Conservation (phyloP, 1,140 invertebrate species). For the Coelopa frigida region DNA sequence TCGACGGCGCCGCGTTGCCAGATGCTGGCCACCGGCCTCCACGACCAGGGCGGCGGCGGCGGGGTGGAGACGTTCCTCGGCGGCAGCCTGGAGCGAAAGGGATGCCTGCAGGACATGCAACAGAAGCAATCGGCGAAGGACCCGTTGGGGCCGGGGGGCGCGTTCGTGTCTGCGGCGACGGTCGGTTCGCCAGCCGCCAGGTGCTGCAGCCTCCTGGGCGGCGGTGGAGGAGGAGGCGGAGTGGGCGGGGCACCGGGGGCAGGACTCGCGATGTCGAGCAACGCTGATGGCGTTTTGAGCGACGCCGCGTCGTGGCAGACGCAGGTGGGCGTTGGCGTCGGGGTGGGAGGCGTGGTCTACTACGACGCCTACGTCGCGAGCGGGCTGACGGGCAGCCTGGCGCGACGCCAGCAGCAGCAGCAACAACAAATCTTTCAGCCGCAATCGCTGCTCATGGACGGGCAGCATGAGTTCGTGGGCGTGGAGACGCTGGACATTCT, state of each 20-base stretch:
- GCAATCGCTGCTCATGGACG: constrained; percentile 17
- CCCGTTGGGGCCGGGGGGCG: neutral
- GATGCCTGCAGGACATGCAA: constrained; percentile 15
- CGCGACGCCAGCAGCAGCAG: constrained; percentile 20
- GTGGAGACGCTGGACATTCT: constrained; percentile 40
- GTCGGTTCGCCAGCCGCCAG: constrained; percentile 36
- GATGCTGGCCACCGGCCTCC: constrained; percentile 12
- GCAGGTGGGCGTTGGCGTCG: constrained; percentile 12
- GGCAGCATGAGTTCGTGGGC: constrained; percentile 28
- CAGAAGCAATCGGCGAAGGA: constrained; percentile 17
- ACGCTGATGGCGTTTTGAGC: neutral
- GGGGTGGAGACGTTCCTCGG: constrained; percentile 30
- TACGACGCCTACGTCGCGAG: constrained; percentile 27
- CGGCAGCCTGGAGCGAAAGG: constrained; percentile 9
- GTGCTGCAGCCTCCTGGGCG: constrained; percentile 24
- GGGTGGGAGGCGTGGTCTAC: constrained; percentile 19
- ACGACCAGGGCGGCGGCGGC: constrained; percentile 16
- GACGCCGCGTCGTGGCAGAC: too few species aligned
- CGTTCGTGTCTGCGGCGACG: constrained; percentile 15
- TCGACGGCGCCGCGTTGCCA: constrained; percentile 39
- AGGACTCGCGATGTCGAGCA: neutral
- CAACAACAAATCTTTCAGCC: constrained; percentile 21
- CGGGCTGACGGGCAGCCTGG: constrained; percentile 29
- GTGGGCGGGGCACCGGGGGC: constrained; percentile 3
- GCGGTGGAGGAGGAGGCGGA: constrained; percentile 14